These are phyloP conservation scores for Entomobrya multifasciata DNA, from an alignment of 2,888 invertebrate species.

Conservation along the genomic window DNA sequence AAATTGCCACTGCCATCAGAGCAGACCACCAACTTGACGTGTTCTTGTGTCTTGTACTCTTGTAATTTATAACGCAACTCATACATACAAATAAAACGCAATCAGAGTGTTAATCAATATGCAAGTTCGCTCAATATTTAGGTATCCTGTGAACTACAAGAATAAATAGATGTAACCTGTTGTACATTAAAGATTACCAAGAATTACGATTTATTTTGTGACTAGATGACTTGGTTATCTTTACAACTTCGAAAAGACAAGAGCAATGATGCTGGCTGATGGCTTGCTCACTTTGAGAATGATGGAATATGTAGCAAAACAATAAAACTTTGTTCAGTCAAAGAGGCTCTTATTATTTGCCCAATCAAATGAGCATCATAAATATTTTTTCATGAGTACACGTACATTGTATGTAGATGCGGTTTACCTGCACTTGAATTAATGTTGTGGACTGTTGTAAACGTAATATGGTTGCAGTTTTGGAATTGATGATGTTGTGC, in stretches of 20 bases:
- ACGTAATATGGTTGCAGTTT: not conserved
- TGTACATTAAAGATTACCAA: conserved; percentile 6
- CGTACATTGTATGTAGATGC: no score
- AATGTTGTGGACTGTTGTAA: no score
- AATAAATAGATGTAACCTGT: not conserved
- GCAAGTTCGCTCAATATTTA: conserved; percentile 6
- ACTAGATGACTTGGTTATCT: not conserved
- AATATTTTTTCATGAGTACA: no score
- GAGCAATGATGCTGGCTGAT: no score
- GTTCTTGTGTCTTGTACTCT: not conserved
- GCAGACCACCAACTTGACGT: not conserved
- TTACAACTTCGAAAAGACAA: not conserved
- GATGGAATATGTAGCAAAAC: no score
- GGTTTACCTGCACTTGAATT: no score
- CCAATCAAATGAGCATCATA: no score
- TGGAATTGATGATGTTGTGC: not conserved
- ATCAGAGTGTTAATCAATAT: not conserved
- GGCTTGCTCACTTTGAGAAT: no score
- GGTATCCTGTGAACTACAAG: not conserved
- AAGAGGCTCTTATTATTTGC: no score
- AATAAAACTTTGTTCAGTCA: no score
- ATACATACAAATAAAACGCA: not conserved
- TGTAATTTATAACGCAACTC: no score
- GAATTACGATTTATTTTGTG: not conserved
- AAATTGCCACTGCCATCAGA: conserved; percentile 3